Base-by-base conservation (phyloP, 2,797 vertebrate species). In the Steatocranus sp. region DNA sequence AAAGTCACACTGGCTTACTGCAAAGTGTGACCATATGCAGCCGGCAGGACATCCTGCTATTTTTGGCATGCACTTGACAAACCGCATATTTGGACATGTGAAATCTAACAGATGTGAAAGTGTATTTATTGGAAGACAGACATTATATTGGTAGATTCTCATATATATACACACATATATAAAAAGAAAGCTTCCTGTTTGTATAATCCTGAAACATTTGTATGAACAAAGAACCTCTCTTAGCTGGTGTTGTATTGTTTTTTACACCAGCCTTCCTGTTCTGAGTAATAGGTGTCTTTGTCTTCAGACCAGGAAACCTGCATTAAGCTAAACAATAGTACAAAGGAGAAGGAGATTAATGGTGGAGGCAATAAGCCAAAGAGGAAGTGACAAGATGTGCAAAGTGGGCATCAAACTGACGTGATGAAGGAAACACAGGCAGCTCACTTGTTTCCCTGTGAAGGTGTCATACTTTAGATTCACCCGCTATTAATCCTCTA, bases 341-440 rank as follows among this genome's bases (percentile, higher is more conserved):
- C 41, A 30, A 15, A 6, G 51, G n/a, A 50, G 38, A 32, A 78
- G 76, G 88, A 86, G 83, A 81, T 50, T 8, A 76, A 75, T 10
- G 27, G n/a, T n/a, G 2, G 70, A 43, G 17, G 32, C 41, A 74
- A 86, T 34, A 75, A 30, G 30, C 49, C n/a, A 8, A 12, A 4
- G 49, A 81, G 78, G 78, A 86, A 83, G 80, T 78, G 70, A 32
- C 25, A 74, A 56, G 38, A 53, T 78, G 56, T 82, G 38, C 75
- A 48, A 54, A 82, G 17, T 49, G 56, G 73, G 41, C 17, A 23
- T 78, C 23, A 36, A 15, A 11, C 61, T 25, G 11, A 9, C 15
- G 15, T 20, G 77, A 75, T 66, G 27, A 48, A 80, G 50, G 36
- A 48, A 73, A 79, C 68, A 87, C 11, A 63, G 50, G 43, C 7